These are phyloP conservation scores for Tetanocera ferruginea DNA, from an alignment of 2,888 invertebrate species.

Conservation along the genomic window DNA sequence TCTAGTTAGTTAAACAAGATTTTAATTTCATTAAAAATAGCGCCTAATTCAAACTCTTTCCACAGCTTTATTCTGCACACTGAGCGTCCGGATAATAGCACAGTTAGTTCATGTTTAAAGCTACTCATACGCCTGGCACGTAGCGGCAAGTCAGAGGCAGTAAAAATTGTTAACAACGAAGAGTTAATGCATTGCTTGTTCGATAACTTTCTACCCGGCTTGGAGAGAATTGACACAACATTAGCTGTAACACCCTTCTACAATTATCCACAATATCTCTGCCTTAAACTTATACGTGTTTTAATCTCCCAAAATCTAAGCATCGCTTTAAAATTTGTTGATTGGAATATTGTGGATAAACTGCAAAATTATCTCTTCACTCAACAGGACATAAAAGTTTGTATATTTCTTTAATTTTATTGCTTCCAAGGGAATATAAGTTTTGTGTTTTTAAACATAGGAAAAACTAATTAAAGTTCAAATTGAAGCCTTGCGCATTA, in stretches of 20 bases:
- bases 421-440: background rate
- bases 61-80: slow-evolving; percentile 81
- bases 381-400: slow-evolving; percentile 64
- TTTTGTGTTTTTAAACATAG: slow-evolving; percentile 52
- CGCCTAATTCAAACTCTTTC: slow-evolving; percentile 45
- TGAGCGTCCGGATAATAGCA: slow-evolving; percentile 79
- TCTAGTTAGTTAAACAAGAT: slow-evolving; percentile 71
- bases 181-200: slow-evolving; percentile 76
- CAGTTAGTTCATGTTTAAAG: slow-evolving; percentile 81
- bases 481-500: slow-evolving; percentile 72
- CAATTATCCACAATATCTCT: slow-evolving; percentile 78
- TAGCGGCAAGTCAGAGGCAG: slow-evolving; percentile 79
- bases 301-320: slow-evolving; percentile 74
- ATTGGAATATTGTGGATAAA: slow-evolving; percentile 56
- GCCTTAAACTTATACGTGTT: slow-evolving; percentile 81
- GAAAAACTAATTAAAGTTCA: slow-evolving; percentile 71
- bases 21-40: background rate
- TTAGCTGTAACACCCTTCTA: slow-evolving; percentile 68
- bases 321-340: slow-evolving; percentile 58
- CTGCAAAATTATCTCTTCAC: slow-evolving; percentile 63
- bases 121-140: slow-evolving; percentile 84
- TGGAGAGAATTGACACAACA: slow-evolving; percentile 52
- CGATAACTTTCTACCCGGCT: slow-evolving; percentile 71
- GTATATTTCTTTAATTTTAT: slow-evolving; percentile 17
- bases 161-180: slow-evolving; percentile 75